phyloP scores from a whole-genome alignment of 2,113 vertebrate species.

The Ellobius talpinus region DNA sequence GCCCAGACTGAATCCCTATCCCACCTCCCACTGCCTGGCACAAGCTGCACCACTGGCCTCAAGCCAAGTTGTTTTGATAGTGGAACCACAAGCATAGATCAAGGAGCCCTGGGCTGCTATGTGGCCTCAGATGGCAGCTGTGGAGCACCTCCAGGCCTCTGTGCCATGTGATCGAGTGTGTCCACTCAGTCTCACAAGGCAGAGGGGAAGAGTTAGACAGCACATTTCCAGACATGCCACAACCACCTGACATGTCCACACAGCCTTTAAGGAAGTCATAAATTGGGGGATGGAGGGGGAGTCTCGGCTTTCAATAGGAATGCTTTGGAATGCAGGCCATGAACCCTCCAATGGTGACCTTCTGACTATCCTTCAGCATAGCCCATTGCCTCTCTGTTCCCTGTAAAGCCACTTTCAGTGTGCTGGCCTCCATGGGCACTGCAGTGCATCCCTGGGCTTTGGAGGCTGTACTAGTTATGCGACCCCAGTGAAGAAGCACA shows the following conservation, averaged over 20 bases:
- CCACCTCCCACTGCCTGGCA: background rate
- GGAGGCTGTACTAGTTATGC: background rate
- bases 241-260: background rate
- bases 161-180: background rate
- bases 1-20: background rate
- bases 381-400: background rate
- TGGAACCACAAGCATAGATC: background rate
- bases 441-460: background rate
- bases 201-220: background rate
- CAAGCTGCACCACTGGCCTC: background rate
- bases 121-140: rapidly evolving
- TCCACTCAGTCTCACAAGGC: rapidly evolving
- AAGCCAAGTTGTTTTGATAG: background rate
- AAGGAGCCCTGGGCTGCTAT: background rate
- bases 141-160: background rate
- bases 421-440: background rate
- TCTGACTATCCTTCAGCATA: rapidly evolving
- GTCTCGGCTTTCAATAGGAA: background rate
- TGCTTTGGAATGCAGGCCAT: background rate
- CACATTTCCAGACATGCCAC: background rate
- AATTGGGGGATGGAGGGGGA: background rate
- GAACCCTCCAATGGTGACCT: background rate
- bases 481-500: background rate
- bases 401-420: rapidly evolving
- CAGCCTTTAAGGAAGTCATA: background rate